These are phyloP conservation scores for Odontophorus gujanensis DNA, from an alignment of 2,113 vertebrate genomes.

Conservation along the genomic window DNA sequence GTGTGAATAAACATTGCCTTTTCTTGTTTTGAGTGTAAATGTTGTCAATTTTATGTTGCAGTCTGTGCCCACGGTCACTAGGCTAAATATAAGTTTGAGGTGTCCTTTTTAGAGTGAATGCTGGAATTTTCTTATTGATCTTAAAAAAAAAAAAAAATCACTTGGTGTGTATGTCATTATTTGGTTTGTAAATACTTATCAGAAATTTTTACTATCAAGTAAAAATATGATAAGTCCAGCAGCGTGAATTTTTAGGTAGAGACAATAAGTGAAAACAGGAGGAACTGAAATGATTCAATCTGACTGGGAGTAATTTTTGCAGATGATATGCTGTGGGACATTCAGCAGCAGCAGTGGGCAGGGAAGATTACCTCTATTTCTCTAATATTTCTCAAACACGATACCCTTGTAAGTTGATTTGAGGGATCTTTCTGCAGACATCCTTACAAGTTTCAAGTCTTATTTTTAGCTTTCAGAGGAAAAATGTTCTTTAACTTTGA, in stretches of 20 bases:
- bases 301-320: not conserved
- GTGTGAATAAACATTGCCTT: slow-evolving; percentile 23
- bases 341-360: not conserved
- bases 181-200: not conserved
- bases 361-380: not conserved
- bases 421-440: not conserved
- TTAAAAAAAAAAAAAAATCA: not conserved
- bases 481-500: not conserved
- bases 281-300: not conserved
- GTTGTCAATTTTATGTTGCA: slow-evolving; percentile 51
- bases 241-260: not conserved
- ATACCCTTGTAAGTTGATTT: not conserved
- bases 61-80: not conserved
- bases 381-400: not conserved
- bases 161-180: not conserved
- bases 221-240: not conserved
- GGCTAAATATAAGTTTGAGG: not conserved
- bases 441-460: not conserved
- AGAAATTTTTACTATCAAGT: not conserved
- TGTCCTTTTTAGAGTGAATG: not conserved
- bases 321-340: not conserved
- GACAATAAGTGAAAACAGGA: not conserved
- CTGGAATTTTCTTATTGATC: not conserved
- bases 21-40: slow-evolving; percentile 47
- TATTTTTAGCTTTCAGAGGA: not conserved